Base-by-base conservation (phyloP, 2,113 vertebrate species). In the Ochotona curzoniae region DNA sequence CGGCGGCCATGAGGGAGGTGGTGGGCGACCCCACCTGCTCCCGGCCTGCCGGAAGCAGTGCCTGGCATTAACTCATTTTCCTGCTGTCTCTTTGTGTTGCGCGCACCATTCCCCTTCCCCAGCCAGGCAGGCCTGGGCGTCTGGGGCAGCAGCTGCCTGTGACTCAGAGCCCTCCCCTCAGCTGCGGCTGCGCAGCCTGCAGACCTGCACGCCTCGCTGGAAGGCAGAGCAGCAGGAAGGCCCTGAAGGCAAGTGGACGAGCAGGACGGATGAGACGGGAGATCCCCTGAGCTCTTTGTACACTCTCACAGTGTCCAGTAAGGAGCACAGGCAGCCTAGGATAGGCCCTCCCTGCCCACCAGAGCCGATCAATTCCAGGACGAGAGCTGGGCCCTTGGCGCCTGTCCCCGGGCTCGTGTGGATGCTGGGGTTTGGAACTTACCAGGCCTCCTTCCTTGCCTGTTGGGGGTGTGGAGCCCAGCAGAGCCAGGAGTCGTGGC, bases 61-160 rank as follows among this genome's bases (percentile, higher is more conserved):
- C 13, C 54, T 57, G 54, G 54, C 54, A 18, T 14, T 57, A 57
- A 18, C 57, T 63, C 61, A 14, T 35, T 38, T 25, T 11, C 54
- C 35, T 35, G 67, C 61, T 47, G 32, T 61, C 70, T 30, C 70
- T 71, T 78, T 69, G 38, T 44, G 38, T 44, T 44, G 38, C 38
- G 3, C 88, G 66, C 89, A 75, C 93, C 79, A 67, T 86, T 87
- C 17, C 38, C 76, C 21, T 84, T 54, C 67, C 81, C 82, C 74
- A 93, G 94, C 92, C 90, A 60, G 15, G 79, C 60, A 73, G 71
- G 87, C 92, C 93, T 18, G 49, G 74, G 82, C 79, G 89, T 32
- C 87, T 18, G 25, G 47, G 94, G 93, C 96, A 96, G 96, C 95
- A 94, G 96, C 96, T 57, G 91, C 66, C 86, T 79, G 32, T 23